A percentile compares a stretch with the other conserved stretches of the same genome.
phyloP scores from a whole-genome alignment of 2,888 invertebrate genomes.

The Eubasilissa splendida region DNA sequence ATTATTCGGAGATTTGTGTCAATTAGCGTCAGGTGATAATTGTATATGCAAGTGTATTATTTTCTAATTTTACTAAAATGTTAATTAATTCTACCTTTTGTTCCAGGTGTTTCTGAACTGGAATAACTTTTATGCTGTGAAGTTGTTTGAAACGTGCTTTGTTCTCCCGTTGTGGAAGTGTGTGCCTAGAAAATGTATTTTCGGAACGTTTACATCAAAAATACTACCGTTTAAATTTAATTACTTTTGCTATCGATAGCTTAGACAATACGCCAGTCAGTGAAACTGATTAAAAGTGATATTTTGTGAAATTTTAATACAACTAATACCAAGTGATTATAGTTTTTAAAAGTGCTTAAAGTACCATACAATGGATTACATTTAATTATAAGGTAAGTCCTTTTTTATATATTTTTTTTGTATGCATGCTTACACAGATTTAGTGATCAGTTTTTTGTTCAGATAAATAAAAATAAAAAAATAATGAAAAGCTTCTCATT shows the following conservation, averaged over 20 bases:
- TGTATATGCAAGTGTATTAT: neutral
- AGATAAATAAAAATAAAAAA: too few relatives aligned
- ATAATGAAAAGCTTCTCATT: too few relatives aligned
- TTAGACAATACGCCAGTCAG: neutral
- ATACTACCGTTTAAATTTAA: neutral
- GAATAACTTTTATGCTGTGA: slow-evolving; percentile 7
- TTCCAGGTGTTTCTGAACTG: slow-evolving; percentile 12
- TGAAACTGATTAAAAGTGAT: slow-evolving; percentile 12
- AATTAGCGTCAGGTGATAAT: neutral
- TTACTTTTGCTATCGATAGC: slow-evolving; percentile 2
- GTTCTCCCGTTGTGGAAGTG: neutral
- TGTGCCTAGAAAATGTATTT: neutral
- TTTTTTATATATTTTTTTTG: neutral
- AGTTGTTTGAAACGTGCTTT: slow-evolving; percentile 10
- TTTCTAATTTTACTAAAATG: neutral
- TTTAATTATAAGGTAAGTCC: slow-evolving; percentile 24
- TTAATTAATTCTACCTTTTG: slow-evolving; percentile 11
- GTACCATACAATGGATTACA: slow-evolving; percentile 31
- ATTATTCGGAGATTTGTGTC: too few relatives aligned
- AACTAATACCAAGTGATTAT: slow-evolving; percentile 18
- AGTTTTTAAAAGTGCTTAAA: slow-evolving; percentile 11
- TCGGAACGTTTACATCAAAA: too few relatives aligned
- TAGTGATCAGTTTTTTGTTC: too few relatives aligned
- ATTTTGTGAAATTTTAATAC: slow-evolving; percentile 29
- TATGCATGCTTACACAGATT: neutral